Evolutionary conservation across 2,113 vertebrate species (phyloP).

Genomic region (Amphiprion percula): DNA sequence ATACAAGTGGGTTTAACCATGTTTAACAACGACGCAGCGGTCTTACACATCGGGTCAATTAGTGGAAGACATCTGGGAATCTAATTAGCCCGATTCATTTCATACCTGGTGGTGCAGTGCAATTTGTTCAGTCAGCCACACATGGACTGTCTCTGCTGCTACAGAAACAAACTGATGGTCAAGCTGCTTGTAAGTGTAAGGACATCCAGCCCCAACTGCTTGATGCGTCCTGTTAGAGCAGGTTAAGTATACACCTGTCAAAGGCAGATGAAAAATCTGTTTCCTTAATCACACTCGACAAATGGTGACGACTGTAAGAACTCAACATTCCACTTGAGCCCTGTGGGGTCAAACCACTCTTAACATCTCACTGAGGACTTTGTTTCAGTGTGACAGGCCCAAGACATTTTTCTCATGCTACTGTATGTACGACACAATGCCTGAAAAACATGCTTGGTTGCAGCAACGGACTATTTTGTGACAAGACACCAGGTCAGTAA

Average conservation of each 20-base stretch:
- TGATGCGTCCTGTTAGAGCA: neutral
- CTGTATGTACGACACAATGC: conserved; percentile 10
- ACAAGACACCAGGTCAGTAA: neutral
- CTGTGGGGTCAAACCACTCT: conserved; percentile 16
- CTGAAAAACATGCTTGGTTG: conserved; percentile 4
- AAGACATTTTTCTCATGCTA: conserved; percentile 9
- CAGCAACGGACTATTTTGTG: neutral
- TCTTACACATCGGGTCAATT: neutral
- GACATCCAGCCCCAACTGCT: neutral
- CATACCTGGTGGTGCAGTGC: neutral
- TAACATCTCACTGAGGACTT: conserved; percentile 8
- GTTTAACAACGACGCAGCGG: neutral
- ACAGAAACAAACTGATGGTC: conserved; percentile 2
- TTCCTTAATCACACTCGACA: neutral
- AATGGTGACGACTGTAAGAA: conserved; percentile 52
- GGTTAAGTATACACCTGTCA: neutral
- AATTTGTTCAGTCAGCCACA: neutral
- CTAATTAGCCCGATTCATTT: neutral
- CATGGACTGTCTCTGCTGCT: neutral
- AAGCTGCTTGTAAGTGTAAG: neutral
- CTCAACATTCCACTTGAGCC: conserved; percentile 61
- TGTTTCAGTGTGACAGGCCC: conserved; percentile 18
- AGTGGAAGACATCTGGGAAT: neutral
- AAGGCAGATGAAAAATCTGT: neutral
- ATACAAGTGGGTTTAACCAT: neutral